Percentiles rank a stretch among this genome's conserved stretches.
Conservation (phyloP, 2,113 vertebrate genomes). For the Tyto alba region DNA sequence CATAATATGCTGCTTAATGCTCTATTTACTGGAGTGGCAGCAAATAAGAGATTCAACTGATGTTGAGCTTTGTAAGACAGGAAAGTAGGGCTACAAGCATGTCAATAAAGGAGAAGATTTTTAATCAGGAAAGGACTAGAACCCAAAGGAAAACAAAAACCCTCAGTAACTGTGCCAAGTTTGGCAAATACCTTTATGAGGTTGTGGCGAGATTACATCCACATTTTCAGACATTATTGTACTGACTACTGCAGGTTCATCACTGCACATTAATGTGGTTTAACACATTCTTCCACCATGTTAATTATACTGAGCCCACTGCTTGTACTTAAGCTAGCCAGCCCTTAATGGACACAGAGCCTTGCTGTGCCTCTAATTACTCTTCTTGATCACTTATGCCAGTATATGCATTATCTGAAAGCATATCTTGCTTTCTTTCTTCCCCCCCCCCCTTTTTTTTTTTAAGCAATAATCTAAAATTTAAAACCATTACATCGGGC, state of each 20-base stretch:
- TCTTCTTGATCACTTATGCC: not conserved
- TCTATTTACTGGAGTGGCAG: not conserved
- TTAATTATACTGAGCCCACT: not conserved
- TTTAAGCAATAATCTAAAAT: constrained; percentile 11
- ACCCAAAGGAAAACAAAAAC: not conserved
- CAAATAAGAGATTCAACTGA: not conserved
- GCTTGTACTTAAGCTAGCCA: not conserved
- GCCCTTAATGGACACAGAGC: constrained; percentile 12
- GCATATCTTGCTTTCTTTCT: not conserved
- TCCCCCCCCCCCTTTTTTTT: not conserved
- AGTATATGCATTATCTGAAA: constrained; percentile 23
- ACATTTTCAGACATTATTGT: not conserved
- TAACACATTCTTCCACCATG: not conserved
- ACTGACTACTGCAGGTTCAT: not conserved
- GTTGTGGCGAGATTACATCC: not conserved
- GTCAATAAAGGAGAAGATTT: not conserved
- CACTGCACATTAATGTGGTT: not conserved
- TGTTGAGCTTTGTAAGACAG: not conserved
- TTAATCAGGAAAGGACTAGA: not conserved
- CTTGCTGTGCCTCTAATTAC: not conserved
- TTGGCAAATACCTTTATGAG: not conserved
- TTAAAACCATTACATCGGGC: not conserved
- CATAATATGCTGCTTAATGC: not conserved
- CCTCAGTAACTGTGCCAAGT: not conserved
- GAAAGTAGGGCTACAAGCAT: not conserved